phyloP scores from a whole-genome alignment of 2,888 invertebrate genomes.

The Zhuqinia jingwanae region DNA sequence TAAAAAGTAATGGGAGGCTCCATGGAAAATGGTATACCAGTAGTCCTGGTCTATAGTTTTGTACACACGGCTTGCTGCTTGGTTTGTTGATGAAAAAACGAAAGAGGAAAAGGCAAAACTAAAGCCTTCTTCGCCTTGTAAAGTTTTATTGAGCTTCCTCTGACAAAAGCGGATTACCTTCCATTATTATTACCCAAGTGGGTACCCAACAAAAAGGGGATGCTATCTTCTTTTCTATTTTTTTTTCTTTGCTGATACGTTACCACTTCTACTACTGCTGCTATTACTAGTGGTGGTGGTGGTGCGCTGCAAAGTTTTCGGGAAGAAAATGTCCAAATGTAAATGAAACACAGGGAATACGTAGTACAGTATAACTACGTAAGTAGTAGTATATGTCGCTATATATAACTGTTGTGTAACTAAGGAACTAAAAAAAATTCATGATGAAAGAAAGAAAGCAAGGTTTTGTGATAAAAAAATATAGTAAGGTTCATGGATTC shows the following conservation, averaged over 20 bases:
- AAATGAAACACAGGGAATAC: slow-evolving; percentile 67
- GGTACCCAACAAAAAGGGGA: slow-evolving; percentile 67
- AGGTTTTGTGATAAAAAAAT: neutral
- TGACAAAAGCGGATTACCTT: slow-evolving; percentile 74
- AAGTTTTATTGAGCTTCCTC: slow-evolving; percentile 73
- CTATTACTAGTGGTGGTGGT: neutral
- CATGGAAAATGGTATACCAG: slow-evolving; percentile 21
- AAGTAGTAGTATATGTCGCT: too few species aligned
- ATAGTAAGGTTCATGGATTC: neutral
- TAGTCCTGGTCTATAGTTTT: slow-evolving; percentile 5
- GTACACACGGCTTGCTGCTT: too few species aligned
- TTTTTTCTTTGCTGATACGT: slow-evolving; percentile 5
- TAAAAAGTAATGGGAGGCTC: slow-evolving; percentile 59
- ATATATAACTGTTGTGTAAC: too few species aligned
- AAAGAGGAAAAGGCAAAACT: slow-evolving; percentile 50
- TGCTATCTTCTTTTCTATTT: slow-evolving; percentile 12
- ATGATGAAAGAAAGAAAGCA: too few species aligned
- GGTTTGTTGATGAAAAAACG: slow-evolving; percentile 17
- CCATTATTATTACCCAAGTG: slow-evolving; percentile 74
- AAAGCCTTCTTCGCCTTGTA: slow-evolving; percentile 67
- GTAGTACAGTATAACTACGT: too few species aligned
- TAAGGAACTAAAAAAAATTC: too few species aligned
- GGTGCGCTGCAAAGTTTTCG: neutral
- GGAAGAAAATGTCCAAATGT: slow-evolving; percentile 70
- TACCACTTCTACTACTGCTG: neutral